Percentiles rank a stretch among this genome's conserved stretches.
Evolutionary conservation across 2,888 invertebrate species (phyloP).

Genomic region (Lasioglossum lativentre): DNA sequence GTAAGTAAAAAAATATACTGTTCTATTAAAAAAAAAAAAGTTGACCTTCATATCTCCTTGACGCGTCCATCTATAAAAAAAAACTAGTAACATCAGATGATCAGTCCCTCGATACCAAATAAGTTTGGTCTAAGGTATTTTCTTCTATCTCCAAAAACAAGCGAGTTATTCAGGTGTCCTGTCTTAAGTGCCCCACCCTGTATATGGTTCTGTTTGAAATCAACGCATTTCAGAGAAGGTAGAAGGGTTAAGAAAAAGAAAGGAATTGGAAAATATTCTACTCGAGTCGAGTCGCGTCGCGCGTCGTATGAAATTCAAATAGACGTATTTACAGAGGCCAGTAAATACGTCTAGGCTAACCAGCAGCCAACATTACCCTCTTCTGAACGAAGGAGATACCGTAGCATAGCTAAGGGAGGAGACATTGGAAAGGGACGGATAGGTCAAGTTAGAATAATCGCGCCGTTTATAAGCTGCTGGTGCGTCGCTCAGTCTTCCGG

Average conservation of each 20-base stretch:
- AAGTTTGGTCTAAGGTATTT: too few species aligned
- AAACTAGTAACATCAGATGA: too few species aligned
- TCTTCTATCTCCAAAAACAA: too few species aligned
- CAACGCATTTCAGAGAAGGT: background rate
- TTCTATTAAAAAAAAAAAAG: too few species aligned
- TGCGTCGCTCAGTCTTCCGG: slow-evolving; percentile 75
- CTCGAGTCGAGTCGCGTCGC: background rate
- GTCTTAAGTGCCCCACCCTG: too few species aligned
- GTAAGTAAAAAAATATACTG: too few species aligned
- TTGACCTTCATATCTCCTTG: too few species aligned
- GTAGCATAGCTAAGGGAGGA: slow-evolving; percentile 15
- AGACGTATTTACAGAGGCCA: slow-evolving; percentile 68
- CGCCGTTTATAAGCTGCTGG: slow-evolving; percentile 80
- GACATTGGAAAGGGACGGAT: slow-evolving; percentile 40
- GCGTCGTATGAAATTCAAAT: slow-evolving; percentile 75
- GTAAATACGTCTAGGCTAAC: slow-evolving; percentile 50
- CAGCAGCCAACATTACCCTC: slow-evolving; percentile 46
- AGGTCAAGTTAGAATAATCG: slow-evolving; percentile 77
- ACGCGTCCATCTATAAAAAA: too few species aligned
- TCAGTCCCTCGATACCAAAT: too few species aligned
- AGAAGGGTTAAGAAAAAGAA: slow-evolving; percentile 43
- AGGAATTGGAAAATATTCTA: slow-evolving; percentile 76
- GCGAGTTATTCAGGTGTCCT: too few species aligned
- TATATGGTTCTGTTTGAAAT: background rate
- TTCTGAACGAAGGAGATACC: slow-evolving; percentile 34